These are phyloP conservation scores for Junonia oenone DNA, from an alignment of 2,888 invertebrate species.

Conservation along the genomic window DNA sequence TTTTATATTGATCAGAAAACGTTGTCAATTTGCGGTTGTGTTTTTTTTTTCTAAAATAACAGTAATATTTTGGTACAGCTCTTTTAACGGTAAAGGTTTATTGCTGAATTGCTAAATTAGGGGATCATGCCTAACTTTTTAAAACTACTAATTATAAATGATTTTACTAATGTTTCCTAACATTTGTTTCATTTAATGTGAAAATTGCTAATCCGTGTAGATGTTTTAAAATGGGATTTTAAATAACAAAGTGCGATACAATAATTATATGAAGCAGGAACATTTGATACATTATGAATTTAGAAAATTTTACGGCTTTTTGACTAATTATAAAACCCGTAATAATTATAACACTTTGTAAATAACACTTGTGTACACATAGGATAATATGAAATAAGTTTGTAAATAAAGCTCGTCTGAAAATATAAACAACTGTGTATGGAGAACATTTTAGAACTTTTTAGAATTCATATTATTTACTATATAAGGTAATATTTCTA, in stretches of 20 bases:
- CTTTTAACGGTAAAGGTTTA: slow-evolving; percentile 17
- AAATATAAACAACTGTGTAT: slow-evolving; percentile 20
- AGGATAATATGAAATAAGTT: neutral
- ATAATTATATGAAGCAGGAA: neutral
- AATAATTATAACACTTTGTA: slow-evolving; percentile 12
- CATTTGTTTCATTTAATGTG: slow-evolving; percentile 10
- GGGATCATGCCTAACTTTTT: slow-evolving; percentile 1
- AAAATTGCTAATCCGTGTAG: neutral
- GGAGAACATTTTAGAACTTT: neutral
- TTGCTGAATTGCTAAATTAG: neutral
- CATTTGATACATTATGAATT: neutral
- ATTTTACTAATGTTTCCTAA: slow-evolving; percentile 21
- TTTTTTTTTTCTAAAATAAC: slow-evolving; percentile 10
- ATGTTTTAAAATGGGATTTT: slow-evolving; percentile 4
- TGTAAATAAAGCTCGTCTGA: slow-evolving; percentile 18
- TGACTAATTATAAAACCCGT: neutral
- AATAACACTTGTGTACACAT: slow-evolving; percentile 15
- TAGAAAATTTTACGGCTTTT: neutral
- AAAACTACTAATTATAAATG: slow-evolving; percentile 8
- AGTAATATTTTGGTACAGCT: slow-evolving; percentile 6
- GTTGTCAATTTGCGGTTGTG: slow-evolving; percentile 27
- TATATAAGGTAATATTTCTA: no score
- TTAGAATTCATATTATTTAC: no score
- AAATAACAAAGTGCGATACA: neutral
- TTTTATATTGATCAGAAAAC: slow-evolving; percentile 13